Evolutionary conservation across 2,797 vertebrate genomes (phyloP), one percentile per base, ranked within the genome.

Genomic region (Clarias laeviceps): DNA sequence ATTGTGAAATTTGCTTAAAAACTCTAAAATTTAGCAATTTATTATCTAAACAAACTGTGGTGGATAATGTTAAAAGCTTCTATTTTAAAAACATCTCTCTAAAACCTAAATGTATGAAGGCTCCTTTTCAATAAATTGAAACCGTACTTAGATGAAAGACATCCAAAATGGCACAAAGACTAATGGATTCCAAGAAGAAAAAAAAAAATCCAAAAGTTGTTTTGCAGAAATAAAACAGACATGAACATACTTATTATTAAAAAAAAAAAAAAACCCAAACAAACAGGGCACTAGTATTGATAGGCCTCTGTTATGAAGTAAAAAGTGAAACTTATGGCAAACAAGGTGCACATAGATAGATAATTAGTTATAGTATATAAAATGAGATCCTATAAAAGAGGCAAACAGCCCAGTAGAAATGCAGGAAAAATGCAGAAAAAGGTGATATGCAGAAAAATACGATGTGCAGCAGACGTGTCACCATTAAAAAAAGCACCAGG

Each of bases 381-480:
- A 96, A 95, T 94, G 94, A 94, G 93, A 92, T 94, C 92, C 91
- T 92, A 94, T 92, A 95, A 95, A 95, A 96, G 92, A 94, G 92
- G 94, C 92, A 93, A 89, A 91, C 93, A 93, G 92, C 92, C 92
- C 92, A 91, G 93, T 95, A 94, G 93, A 95, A 95, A 95, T 91
- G 93, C 90, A 93, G 93, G 76, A 77, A 93, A 93, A 74, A 76
- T 61, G 74, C 74, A 78, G 76, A 61, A 78, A 80, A 87, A 70
- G 27, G 59, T 69, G 61, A 69, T 84, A 95, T 91, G 92, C 93
- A 93, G 92, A 94, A 93, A 84, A 89, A 86, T 95, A 92, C 94
- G 93, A 95, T 94, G 94, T 93, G 93, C 93, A 95, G 94, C 94
- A 91, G 93, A 95, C 93, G 80, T 93, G 93, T 93, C 93, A 92